A percentile compares a stretch with the other conserved stretches of the same genome.
phyloP scores from a whole-genome alignment of 2,797 vertebrate species.

The Enteromius fasciolatus region DNA sequence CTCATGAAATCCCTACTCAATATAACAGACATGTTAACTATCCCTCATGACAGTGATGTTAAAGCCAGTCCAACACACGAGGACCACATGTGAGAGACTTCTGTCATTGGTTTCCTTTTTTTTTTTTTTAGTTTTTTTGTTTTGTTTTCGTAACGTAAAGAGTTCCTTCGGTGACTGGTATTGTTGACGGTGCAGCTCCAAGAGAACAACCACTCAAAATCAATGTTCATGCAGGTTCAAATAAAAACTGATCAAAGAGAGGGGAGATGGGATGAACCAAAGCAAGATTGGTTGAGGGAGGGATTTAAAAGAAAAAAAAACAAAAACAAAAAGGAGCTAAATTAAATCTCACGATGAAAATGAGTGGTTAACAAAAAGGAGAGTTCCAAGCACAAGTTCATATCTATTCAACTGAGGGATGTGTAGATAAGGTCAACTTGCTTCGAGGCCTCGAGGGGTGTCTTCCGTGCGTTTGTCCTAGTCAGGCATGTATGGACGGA shows the following conservation, averaged over 20 bases:
- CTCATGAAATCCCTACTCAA: constrained; percentile 65
- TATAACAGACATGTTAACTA: constrained; percentile 57
- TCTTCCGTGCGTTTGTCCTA: constrained; percentile 90
- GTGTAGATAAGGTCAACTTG: constrained; percentile 89
- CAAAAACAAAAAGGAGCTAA: constrained; percentile 60
- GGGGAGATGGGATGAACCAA: constrained; percentile 69
- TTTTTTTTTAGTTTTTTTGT: constrained; percentile 72
- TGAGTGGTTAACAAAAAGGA: constrained; percentile 84
- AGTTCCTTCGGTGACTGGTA: constrained; percentile 81
- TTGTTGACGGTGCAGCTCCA: constrained; percentile 78
- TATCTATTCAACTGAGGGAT: constrained; percentile 87
- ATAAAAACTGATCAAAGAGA: constrained; percentile 73
- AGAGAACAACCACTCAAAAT: constrained; percentile 82
- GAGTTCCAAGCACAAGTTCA: constrained; percentile 98
- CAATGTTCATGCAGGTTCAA: constrained; percentile 85
- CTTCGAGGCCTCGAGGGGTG: constrained; percentile 82
- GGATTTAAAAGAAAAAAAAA: constrained; percentile 55
- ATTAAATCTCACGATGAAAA: constrained; percentile 63
- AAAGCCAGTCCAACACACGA: constrained; percentile 76
- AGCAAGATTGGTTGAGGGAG: constrained; percentile 71
- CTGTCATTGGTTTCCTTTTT: constrained; percentile 48
- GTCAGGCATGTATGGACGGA: constrained; percentile 97
- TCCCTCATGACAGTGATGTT: constrained; percentile 67
- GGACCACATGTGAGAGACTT: constrained; percentile 44
- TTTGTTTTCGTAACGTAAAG: constrained; percentile 73